Base-by-base conservation (phyloP, 1,140 invertebrate species). In the Tenebrio molitor region DNA sequence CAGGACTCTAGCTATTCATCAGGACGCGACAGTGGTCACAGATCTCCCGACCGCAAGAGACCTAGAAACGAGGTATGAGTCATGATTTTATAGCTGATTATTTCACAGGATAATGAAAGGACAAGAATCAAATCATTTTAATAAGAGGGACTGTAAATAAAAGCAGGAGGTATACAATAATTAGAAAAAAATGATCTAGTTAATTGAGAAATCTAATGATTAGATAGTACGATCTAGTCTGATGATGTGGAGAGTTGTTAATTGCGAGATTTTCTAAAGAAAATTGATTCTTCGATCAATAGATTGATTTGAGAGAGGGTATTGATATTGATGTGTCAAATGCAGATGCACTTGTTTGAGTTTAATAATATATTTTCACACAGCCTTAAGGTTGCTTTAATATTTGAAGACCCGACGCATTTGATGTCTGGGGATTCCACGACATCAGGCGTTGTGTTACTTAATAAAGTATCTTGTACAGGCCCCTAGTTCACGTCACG, bases 21-120 rank as follows among this genome's bases (percentile, higher is more conserved):
- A 21, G 34, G 66, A 17, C 50, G 74, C 29, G 74, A 71, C 15
- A 73, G 66, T 25, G 75, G 77, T 10, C 74, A 78, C 41, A 74
- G 81, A 63, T 83, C 81, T 14, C 81, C 81, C 4, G 81, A 83
- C 0, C 74, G 81, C 34, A 83, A 83, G 70, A 69, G 81, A 67
- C 62, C 76, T 4, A 78, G 81, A 70, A 69, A 74, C 33, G 81
- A 83, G 70, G 81, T 83, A 80, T 73, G 78, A 80, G 29, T 62
- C 15, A 25, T 12, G 14, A 34, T n/a, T 42, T 70, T 41, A 64
- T 39, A 42, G 50, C 63, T 44, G 14, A 64, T 50, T 64, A 42
- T 58, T 75, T 74, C 42, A 74, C 71, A 77, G 74, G 70, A 17
- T 16, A 21, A 46, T 42, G 7, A 34, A 63, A 10, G 62, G 39